Evolutionary conservation across 2,113 vertebrate species (phyloP), one percentile per base, ranked within the genome.

Genomic region (Gnathonemus longibarbis): DNA sequence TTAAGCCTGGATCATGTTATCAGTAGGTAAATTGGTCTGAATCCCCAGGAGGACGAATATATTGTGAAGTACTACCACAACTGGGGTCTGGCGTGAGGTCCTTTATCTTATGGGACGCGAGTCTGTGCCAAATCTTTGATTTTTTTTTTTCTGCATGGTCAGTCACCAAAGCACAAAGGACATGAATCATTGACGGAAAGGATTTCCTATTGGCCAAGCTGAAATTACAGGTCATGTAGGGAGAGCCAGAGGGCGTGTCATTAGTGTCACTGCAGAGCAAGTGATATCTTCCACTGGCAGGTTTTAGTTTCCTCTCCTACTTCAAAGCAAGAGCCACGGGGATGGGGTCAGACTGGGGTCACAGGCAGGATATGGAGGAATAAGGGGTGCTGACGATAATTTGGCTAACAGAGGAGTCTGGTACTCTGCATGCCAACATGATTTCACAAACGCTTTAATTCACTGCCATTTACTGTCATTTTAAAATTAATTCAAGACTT

Each of bases 121-220:
- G 15, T 48, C 80, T 15, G 21, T 42, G 80, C 80, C 80, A 84
- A 48, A 84, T 11, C 45, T 13, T 84, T 84, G 42, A 46, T 45
- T 48, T n/a, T 35, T 35, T 21, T 42, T 50, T 50, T 50, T 13
- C 83, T 84, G 49, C 27, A 56, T 39, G 27, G 50, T 53, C 50
- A 87, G 27, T 53, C 13, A 39, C 50, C 85, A 52, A 50, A 49
- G 84, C n/a, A 45, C 21, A 50, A 86, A 86, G 84, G 84, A 86
- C 27, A 86, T 86, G 84, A 86, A 86, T 87, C 85, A 56, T 52
- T 8, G n/a, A 31, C 27, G 17, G 50, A 56, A 31, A 87, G 46
- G n/a, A 49, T 87, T 87, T 87, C 84, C 84, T 87, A 52, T 39
- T 87, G 84, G 48, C 46, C 85, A 21, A 9, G 50, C 27, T 87